Evolutionary conservation across 2,888 invertebrate species (phyloP).

Genomic region (Salpingus planirostris): DNA sequence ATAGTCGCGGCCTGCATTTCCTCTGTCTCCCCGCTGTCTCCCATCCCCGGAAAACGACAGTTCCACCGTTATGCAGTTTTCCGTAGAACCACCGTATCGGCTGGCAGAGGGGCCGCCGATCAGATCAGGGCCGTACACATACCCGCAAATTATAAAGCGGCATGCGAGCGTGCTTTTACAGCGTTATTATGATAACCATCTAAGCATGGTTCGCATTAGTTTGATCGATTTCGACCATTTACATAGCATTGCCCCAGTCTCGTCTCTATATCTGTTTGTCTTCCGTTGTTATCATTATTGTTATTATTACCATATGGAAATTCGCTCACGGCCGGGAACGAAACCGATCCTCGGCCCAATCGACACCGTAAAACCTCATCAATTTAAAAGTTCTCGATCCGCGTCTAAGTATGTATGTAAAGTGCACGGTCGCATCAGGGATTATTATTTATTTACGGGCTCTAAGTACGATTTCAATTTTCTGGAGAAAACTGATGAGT

Average conservation of each 20-base stretch:
- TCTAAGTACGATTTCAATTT: no score
- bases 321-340: constrained; percentile 9
- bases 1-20: neutral
- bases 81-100: neutral
- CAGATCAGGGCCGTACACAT: neutral
- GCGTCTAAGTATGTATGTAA: no score
- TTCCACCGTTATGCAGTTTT: neutral
- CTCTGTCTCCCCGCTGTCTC: neutral
- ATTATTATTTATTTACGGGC: no score
- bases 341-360: no score
- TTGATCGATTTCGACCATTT: constrained; percentile 14
- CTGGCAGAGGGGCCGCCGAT: no score
- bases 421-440: no score
- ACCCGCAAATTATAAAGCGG: constrained; percentile 13
- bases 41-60: neutral
- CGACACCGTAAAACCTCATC: no score
- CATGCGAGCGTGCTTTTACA: constrained; percentile 15
- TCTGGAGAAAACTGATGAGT: no score
- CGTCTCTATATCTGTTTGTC: constrained; percentile 9
- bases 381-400: no score
- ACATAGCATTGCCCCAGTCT: no score
- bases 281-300: no score
- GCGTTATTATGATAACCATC: constrained; percentile 13
- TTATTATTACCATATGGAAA: constrained; percentile 13
- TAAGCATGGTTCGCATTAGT: constrained; percentile 12